Evolutionary conservation across 2,113 vertebrate genomes (phyloP).

Genomic region (Pygoscelis antarcticus): DNA sequence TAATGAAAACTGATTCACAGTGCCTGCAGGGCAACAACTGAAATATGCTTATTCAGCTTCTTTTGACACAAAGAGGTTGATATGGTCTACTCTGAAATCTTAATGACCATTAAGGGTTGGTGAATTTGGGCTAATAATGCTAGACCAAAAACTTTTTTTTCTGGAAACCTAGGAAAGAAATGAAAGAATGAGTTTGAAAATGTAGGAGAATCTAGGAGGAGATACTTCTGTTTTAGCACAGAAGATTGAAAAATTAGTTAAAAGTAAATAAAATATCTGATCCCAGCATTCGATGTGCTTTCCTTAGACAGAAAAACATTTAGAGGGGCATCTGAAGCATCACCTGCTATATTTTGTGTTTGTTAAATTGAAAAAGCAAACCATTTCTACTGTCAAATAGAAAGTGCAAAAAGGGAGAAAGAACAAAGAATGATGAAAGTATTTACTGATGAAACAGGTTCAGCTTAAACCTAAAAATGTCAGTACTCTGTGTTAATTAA

Average conservation of each 20-base stretch:
- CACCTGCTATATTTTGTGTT: background rate
- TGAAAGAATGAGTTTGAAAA: background rate
- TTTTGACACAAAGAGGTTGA: background rate
- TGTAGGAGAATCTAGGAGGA: background rate
- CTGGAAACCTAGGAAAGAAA: background rate
- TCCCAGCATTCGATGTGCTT: background rate
- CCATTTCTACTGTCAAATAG: background rate
- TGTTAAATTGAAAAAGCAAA: background rate
- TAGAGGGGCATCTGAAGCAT: background rate
- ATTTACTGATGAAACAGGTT: slow-evolving; percentile 22
- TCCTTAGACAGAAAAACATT: background rate
- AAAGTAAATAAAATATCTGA: background rate
- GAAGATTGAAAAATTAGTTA: background rate
- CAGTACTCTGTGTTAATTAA: slow-evolving; percentile 42
- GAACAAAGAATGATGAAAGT: slow-evolving; percentile 32
- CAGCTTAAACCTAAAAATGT: slow-evolving; percentile 35
- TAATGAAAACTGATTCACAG: background rate
- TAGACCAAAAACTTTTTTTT: background rate
- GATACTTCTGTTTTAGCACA: background rate
- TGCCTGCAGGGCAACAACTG: background rate
- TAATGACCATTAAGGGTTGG: background rate
- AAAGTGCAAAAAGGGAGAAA: background rate
- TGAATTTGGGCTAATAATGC: background rate
- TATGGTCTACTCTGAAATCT: background rate
- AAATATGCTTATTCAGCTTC: background rate